Percentiles rank a stretch among this genome's conserved stretches.
These are phyloP conservation scores for Hesperophylax magnus DNA, from an alignment of 1,140 invertebrate genomes.

Conservation along the genomic window DNA sequence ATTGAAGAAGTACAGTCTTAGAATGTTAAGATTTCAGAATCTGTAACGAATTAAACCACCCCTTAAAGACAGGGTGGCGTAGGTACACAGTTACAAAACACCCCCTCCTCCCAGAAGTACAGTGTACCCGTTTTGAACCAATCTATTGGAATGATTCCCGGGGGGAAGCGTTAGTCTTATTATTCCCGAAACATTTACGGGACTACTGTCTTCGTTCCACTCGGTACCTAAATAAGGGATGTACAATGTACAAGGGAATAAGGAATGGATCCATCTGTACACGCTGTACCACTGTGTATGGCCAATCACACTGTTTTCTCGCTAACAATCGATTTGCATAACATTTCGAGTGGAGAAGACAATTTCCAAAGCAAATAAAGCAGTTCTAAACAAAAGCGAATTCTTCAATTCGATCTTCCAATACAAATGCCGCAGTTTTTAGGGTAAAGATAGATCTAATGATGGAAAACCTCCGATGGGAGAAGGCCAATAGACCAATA, in stretches of 20 bases:
- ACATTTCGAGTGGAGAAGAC: too few species aligned
- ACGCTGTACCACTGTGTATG: not conserved
- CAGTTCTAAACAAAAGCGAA: too few species aligned
- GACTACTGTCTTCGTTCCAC: not conserved
- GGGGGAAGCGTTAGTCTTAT: slow-evolving; percentile 54
- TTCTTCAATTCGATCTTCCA: too few species aligned
- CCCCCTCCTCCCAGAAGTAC: not conserved
- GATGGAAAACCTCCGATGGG: too few species aligned
- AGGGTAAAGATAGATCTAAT: too few species aligned
- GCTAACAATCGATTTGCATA: too few species aligned
- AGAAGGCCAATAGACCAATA: too few species aligned
- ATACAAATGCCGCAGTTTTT: too few species aligned
- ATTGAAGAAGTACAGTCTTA: not conserved
- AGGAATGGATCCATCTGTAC: too few species aligned
- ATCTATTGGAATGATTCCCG: slow-evolving; percentile 57
- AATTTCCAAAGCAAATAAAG: too few species aligned
- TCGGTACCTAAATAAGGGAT: not conserved
- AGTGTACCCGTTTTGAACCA: slow-evolving; percentile 53
- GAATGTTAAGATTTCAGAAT: not conserved
- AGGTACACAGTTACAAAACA: too few species aligned
- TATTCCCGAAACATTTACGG: slow-evolving; percentile 32
- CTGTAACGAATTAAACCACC: slow-evolving; percentile 18
- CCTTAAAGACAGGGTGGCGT: not conserved
- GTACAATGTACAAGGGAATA: too few species aligned
- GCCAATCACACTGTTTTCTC: not conserved